Evolutionary conservation across 2,113 vertebrate species (phyloP).

Genomic region (Nyctibius bracteatus): DNA sequence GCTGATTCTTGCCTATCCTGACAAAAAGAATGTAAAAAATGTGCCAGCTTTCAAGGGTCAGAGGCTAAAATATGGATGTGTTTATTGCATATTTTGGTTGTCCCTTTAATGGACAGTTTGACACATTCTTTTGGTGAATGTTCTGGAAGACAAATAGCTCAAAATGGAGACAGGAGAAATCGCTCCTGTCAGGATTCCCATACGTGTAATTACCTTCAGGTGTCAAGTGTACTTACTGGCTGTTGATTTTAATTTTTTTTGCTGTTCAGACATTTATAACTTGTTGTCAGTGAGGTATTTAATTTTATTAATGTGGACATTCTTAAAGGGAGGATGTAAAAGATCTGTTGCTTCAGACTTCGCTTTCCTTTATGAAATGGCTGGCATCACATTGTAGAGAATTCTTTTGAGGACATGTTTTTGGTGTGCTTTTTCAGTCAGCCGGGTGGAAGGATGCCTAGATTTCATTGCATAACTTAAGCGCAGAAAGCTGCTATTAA

Average conservation of each 20-base stretch:
- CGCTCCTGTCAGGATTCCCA: constrained; percentile 29
- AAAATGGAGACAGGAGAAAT: constrained; percentile 30
- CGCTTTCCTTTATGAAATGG: neutral
- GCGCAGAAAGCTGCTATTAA: neutral
- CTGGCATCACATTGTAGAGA: neutral
- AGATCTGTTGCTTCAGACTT: constrained; percentile 47
- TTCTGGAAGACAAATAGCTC: constrained; percentile 47
- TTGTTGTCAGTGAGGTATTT: neutral
- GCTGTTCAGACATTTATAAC: neutral
- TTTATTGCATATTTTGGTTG: constrained; percentile 61
- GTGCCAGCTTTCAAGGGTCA: constrained; percentile 63
- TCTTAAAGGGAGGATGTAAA: neutral
- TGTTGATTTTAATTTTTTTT: constrained; percentile 17
- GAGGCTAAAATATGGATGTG: constrained; percentile 68
- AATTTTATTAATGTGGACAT: constrained; percentile 25
- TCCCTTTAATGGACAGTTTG: constrained; percentile 69
- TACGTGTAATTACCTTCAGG: constrained; percentile 51
- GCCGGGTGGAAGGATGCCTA: neutral
- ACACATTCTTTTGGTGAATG: constrained; percentile 64
- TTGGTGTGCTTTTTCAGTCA: neutral
- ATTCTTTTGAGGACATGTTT: constrained; percentile 12
- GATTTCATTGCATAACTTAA: neutral
- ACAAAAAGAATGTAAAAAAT: constrained; percentile 70
- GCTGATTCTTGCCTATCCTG: constrained; percentile 54
- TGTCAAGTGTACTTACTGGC: constrained; percentile 35